Evolutionary conservation across 2,888 invertebrate species (phyloP).

Genomic region (Ormyrus rosae): DNA sequence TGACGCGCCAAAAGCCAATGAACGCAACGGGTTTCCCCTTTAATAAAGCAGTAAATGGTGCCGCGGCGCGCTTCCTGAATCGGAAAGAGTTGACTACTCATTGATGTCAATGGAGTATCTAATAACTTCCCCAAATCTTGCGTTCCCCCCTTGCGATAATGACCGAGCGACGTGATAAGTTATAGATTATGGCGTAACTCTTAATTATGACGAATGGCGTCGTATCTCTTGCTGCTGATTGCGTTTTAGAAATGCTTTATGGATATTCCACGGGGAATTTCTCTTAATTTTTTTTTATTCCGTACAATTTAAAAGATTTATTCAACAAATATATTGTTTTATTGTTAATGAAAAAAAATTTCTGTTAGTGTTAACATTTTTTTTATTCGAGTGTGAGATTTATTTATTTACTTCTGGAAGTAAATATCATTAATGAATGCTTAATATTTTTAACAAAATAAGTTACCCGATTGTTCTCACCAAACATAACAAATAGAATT

Average conservation of each 20-base stretch:
- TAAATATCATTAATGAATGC: no score
- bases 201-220: not conserved
- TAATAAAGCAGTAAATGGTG: constrained; percentile 30
- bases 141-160: not conserved
- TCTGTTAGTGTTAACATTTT: no score
- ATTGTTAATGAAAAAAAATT: no score
- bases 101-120: constrained; percentile 2
- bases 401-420: no score
- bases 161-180: not conserved
- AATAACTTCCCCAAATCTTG: constrained; percentile 17
- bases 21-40: constrained; percentile 21
- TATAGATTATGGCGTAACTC: constrained; percentile 7
- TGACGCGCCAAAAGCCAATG: not conserved
- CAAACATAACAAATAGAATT: no score
- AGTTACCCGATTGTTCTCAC: no score
- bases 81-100: constrained; percentile 5
- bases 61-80: not conserved
- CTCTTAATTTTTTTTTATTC: no score
- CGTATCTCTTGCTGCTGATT: not conserved
- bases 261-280: no score
- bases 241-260: not conserved
- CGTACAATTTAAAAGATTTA: not conserved
- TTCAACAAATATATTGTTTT: no score
- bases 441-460: no score
- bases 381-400: no score